Evolutionary conservation across 2,113 vertebrate species (phyloP), one percentile per base, ranked within the genome.

Genomic region (Hyperoodon ampullatus): DNA sequence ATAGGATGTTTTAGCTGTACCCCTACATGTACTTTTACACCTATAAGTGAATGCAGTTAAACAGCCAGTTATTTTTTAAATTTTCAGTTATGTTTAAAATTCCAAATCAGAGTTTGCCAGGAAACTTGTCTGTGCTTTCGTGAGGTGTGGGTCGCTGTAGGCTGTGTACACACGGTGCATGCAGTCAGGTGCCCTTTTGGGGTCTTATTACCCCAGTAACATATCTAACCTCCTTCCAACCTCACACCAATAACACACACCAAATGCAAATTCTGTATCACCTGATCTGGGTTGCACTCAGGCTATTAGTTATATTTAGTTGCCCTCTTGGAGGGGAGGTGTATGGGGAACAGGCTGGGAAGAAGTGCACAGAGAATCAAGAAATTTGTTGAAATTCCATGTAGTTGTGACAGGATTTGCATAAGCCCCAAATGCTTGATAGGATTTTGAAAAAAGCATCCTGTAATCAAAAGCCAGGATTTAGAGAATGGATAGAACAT

Each of bases 401-500:
- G 23, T 35, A 33, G 15, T 63, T 53, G 1, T 55, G 24, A 74
- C 55, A 75, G 77, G 8, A 71, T 95, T 93, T 88, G 23, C 39
- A 53, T 68, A 66, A 82, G 9, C 93, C 95, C 6, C 4, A 97
- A 96, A 96, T 97, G 97, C 95, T 98, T 96, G 96, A 68, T 96
- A 90, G 88, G 93, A 95, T 96, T 95, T 98, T 95, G 42, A 93
- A 94, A 94, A 98, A 97, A 87, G 33, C 83, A 95, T 0, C 0
- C 78, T 96, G 50, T 97, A 96, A 97, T 98, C 97, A 97, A 98
- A 98, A 98, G 96, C 86, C 82, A 98, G 65, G 81, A 95, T 97
- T 97, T 90, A 96, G 93, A 95, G 92, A 97, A 95, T 90, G 83
- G 95, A 92, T 94, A 95, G 92, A 97, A 93, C 28, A 61, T 63